Evolutionary conservation across 1,140 invertebrate species (phyloP), one percentile per base, ranked within the genome.

Genomic region (Apis dorsata): DNA sequence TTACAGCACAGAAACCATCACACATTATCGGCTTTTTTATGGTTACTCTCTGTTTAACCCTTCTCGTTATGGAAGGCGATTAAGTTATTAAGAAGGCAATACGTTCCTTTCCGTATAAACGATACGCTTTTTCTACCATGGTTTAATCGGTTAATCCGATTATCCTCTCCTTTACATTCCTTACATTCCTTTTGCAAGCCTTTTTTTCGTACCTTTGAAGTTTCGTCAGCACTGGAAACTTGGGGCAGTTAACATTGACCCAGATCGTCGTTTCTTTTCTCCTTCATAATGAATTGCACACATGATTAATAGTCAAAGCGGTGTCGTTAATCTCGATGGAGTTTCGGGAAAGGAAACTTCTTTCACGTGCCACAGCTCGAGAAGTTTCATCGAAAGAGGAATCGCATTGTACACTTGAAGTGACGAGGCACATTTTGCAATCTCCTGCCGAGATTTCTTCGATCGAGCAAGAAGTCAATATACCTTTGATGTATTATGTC

Each of bases 351-450:
- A 24, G 21, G 8, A 21, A 10, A 24, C 17, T 24, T 51, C 49
- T 53, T 76, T 53, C 60, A 28, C 60, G 24, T 28, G 59, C 24
- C 12, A 65, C 9, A 51, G 19, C 24, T 28, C 28, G 17, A 44
- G 19, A 65, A 76, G 60, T 51, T 62, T 62, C 17, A 11, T 24
- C 49, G n/a, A 7, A 4, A 44, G n/a, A 5, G 19, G 7, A 28
- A 34, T 73, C 15, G 62, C 49, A 53, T 51, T 34, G 57, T 49
- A 11, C 57, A 8, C 15, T 51, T 34, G 62, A 65, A 76, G n/a
- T 34, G 49, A 76, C 21, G 19, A 17, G 59, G 59, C 60, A 63
- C 44, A 76, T 76, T 76, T 63, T 76, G n/a, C 44, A 63, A 11
- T 17, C 55, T 34, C 34, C 44, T 51, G 44, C 62, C 15, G 15